These are phyloP conservation scores for Linnaemya vulpina DNA, from an alignment of 2,888 invertebrate species.

Conservation along the genomic window DNA sequence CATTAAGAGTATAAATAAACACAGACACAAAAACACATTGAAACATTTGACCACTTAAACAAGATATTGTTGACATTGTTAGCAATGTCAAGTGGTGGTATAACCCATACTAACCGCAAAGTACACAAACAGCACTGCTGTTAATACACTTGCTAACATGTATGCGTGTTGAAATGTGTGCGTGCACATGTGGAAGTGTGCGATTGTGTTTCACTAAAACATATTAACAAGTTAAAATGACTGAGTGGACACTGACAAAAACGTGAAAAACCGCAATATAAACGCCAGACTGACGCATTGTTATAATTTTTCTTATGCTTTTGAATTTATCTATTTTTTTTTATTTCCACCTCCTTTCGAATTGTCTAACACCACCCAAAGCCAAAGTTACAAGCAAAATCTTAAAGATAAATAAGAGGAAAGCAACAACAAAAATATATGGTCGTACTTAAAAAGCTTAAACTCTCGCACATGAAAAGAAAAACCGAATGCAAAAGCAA, in stretches of 20 bases:
- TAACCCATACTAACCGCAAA: conserved; percentile 61
- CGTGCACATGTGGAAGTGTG: neutral
- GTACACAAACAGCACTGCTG: conserved; percentile 36
- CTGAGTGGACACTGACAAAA: conserved; percentile 77
- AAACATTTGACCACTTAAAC: conserved; percentile 67
- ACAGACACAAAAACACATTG: conserved; percentile 29
- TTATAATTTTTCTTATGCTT: conserved; percentile 77
- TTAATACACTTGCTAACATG: conserved; percentile 26
- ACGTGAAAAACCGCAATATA: conserved; percentile 74
- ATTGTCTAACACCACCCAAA: conserved; percentile 31
- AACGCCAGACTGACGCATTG: conserved; percentile 79
- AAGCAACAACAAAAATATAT: neutral
- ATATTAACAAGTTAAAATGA: conserved; percentile 71
- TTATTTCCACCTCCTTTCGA: neutral
- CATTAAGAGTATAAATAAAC: neutral
- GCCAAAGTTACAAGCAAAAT: conserved; percentile 77
- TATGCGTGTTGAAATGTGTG: neutral
- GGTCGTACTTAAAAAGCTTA: conserved; percentile 38
- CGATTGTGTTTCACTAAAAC: conserved; percentile 39
- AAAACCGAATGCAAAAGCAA: conserved; percentile 41
- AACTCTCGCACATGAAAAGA: conserved; percentile 9
- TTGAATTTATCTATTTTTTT: no score
- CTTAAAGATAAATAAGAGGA: conserved; percentile 80
- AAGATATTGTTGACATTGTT: conserved; percentile 71
- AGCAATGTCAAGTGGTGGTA: conserved; percentile 71